Conservation (phyloP, 2,797 vertebrate genomes). For the Phoeniculus purpureus region DNA sequence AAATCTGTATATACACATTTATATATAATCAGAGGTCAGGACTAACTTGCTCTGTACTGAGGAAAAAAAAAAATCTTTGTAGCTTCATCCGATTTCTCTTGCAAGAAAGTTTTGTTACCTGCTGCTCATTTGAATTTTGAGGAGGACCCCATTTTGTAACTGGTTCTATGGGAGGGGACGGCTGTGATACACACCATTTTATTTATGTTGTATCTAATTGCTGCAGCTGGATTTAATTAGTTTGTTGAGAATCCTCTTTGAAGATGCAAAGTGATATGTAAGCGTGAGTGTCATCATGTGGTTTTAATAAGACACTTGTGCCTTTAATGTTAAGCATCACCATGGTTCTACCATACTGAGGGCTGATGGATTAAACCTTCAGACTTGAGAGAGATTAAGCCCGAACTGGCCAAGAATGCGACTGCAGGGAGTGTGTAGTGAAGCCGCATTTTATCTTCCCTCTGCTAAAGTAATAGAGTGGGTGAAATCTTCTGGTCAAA, state of each 20-base stretch:
- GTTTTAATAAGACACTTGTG: constrained; percentile 27
- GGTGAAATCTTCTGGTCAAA: neutral
- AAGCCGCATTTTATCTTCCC: neutral
- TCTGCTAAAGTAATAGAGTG: neutral
- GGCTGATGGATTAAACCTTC: neutral
- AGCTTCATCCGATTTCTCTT: neutral
- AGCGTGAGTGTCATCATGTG: constrained; percentile 50
- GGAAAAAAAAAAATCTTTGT: neutral
- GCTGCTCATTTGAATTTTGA: constrained; percentile 28
- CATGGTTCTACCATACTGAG: neutral
- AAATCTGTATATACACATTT: neutral
- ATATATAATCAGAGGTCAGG: neutral
- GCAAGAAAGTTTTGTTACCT: constrained; percentile 7
- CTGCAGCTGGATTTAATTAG: constrained; percentile 49
- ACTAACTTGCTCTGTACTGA: neutral
- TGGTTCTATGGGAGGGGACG: constrained; percentile 41
- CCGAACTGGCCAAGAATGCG: neutral
- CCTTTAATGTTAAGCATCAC: constrained; percentile 22
- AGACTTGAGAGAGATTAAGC: neutral
- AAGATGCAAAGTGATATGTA: constrained; percentile 5
- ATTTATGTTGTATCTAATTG: constrained; percentile 54
- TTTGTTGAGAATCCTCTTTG: constrained; percentile 48
- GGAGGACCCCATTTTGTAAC: constrained; percentile 43
- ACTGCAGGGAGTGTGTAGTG: accelerated
- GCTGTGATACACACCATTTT: neutral